Evolutionary conservation across 2,888 invertebrate species (phyloP), one percentile per base, ranked within the genome.

Genomic region (Cheilosia pagana): DNA sequence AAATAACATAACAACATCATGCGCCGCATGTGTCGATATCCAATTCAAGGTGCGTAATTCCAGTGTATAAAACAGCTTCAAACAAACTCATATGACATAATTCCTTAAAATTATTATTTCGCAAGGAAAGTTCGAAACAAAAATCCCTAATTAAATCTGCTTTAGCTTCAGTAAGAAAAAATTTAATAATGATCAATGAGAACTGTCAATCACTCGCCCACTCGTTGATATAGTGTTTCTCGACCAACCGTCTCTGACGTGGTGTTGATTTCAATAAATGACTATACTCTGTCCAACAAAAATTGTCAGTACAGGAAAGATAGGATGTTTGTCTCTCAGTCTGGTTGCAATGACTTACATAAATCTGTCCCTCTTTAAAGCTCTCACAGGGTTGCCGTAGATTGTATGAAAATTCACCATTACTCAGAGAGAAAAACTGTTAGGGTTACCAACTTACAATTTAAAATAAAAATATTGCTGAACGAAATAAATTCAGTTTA

Each of bases 201-300:
- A 43, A 39, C 70, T 70, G 70, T 70, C 70, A 59, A 50, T 59
- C 70, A 59, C 48, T 28, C n/a, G 59, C 70, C 59, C 70, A 50
- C 70, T 39, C 57, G 16, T n/a, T 0, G 23, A 16, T 59, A 59
- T 59, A 50, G 39, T 48, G 16, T 48, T 39, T 3, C 68, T 39
- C 25, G 21, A 21, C 35, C 2, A 65, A 23, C 50, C 21, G 35
- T 35, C 28, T 39, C 35, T 19, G 48, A 25, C 57, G 25, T 8
- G 59, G 70, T 59, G 59, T 59, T 70, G 57, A 59, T 70, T 57
- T 70, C 59, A 59, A 35, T 39, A 70, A 70, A 59, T 50, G 23
- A 39, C 45, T 59, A n/a, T n/a, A n/a, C n/a, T n/a, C n/a, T n/a
- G n/a, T n/a, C n/a, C n/a, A n/a, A n/a, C n/a, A n/a, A n/a, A n/a